These are phyloP conservation scores for Myrmecobius fasciatus DNA, from an alignment of 2,113 vertebrate species.

Conservation along the genomic window DNA sequence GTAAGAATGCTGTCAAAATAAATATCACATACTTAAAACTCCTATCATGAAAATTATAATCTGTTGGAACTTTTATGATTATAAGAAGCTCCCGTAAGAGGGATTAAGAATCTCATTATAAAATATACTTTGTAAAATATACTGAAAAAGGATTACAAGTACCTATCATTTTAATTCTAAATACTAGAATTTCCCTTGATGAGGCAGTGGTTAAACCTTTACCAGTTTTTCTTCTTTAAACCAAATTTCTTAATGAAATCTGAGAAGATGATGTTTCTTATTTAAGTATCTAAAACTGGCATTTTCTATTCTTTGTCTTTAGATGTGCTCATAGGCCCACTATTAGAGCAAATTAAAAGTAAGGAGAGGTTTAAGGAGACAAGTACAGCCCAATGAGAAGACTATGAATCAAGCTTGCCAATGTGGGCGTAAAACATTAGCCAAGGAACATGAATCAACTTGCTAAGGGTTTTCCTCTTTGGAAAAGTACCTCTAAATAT, in stretches of 20 bases:
- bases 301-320: constrained; percentile 10
- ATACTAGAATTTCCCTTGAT: not conserved
- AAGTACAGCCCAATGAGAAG: constrained; percentile 34
- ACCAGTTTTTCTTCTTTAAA: not conserved
- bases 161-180: not conserved
- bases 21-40: not conserved
- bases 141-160: not conserved
- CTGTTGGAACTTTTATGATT: not conserved
- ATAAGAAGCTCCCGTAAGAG: not conserved
- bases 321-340: not conserved
- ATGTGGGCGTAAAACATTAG: constrained; percentile 15
- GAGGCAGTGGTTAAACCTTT: not conserved
- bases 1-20: not conserved
- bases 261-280: not conserved
- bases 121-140: not conserved
- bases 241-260: constrained; percentile 8
- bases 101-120: not conserved
- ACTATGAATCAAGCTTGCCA: constrained; percentile 9
- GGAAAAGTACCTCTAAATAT: constrained; percentile 53
- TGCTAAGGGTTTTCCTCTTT: constrained; percentile 66
- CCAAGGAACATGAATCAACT: constrained; percentile 70
- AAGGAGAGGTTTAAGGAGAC: constrained; percentile 23
- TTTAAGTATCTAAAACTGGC: not conserved
- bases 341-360: not conserved
- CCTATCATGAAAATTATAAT: not conserved